A percentile compares a stretch with the other conserved stretches of the same genome.
These are phyloP conservation scores for Megaceryle maxima DNA, from an alignment of 2,113 vertebrate genomes.

Conservation along the genomic window DNA sequence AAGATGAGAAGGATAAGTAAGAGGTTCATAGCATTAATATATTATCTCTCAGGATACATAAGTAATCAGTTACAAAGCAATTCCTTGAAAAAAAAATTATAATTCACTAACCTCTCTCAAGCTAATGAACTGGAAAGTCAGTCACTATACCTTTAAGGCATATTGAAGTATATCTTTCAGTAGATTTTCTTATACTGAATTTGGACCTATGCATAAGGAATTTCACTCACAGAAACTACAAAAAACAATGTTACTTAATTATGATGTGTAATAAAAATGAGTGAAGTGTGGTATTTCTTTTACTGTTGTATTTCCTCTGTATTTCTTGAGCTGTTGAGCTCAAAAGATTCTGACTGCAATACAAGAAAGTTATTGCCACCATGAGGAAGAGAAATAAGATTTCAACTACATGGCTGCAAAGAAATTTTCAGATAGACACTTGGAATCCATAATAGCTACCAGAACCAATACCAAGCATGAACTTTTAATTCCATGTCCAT, in stretches of 20 bases:
- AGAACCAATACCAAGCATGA: neutral
- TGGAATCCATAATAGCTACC: neutral
- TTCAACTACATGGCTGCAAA: neutral
- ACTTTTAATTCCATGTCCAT: neutral
- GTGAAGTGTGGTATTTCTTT: neutral
- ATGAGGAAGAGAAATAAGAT: neutral
- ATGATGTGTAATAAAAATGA: neutral
- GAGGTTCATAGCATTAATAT: neutral
- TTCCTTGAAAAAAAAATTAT: neutral
- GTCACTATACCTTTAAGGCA: neutral
- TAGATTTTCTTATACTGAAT: neutral
- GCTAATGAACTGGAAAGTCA: neutral
- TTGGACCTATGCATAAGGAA: neutral
- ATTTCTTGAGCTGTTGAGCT: neutral
- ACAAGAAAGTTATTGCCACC: neutral
- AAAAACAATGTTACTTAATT: neutral
- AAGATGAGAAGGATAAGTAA: neutral
- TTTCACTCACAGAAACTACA: neutral
- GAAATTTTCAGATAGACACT: neutral
- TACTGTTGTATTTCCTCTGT: neutral
- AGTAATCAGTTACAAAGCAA: neutral
- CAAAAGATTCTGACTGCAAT: neutral
- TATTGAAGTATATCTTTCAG: neutral
- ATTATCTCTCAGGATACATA: neutral
- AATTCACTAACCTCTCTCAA: neutral